These are phyloP conservation scores for Oxystoma pomonae DNA, from an alignment of 2,888 invertebrate species.

Conservation along the genomic window DNA sequence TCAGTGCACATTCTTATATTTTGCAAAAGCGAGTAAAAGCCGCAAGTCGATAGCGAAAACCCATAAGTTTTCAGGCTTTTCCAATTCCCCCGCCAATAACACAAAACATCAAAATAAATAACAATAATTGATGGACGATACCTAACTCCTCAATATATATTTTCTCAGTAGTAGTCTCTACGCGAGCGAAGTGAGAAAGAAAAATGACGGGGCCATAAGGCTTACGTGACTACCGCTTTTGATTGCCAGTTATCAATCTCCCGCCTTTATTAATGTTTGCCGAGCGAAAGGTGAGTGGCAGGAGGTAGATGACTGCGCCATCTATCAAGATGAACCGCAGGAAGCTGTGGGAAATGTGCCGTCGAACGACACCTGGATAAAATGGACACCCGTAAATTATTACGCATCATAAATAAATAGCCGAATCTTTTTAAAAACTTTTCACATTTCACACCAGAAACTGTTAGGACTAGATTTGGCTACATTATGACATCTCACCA, in stretches of 20 bases:
- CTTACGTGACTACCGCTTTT: conserved; percentile 21
- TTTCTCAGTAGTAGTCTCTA: not conserved
- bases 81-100: not conserved
- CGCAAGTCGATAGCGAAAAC: too few relatives aligned
- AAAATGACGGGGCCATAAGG: conserved; percentile 12
- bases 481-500: too few relatives aligned
- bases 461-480: too few relatives aligned
- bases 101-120: conserved; percentile 4
- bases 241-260: conserved; percentile 24
- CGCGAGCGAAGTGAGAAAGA: conserved; percentile 7
- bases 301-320: conserved; percentile 44
- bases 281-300: conserved; percentile 32
- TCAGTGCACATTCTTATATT: too few relatives aligned
- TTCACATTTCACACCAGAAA: too few relatives aligned
- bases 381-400: not conserved
- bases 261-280: conserved; percentile 23
- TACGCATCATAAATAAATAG: not conserved
- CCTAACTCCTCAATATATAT: not conserved
- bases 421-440: too few relatives aligned
- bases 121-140: conserved; percentile 2
- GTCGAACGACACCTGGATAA: not conserved
- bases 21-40: too few relatives aligned
- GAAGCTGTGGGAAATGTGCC: conserved; percentile 4
- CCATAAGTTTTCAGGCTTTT: not conserved
- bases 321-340: conserved; percentile 34